These are phyloP conservation scores for Periplaneta americana DNA, from an alignment of 1,140 invertebrate species.

Conservation along the genomic window DNA sequence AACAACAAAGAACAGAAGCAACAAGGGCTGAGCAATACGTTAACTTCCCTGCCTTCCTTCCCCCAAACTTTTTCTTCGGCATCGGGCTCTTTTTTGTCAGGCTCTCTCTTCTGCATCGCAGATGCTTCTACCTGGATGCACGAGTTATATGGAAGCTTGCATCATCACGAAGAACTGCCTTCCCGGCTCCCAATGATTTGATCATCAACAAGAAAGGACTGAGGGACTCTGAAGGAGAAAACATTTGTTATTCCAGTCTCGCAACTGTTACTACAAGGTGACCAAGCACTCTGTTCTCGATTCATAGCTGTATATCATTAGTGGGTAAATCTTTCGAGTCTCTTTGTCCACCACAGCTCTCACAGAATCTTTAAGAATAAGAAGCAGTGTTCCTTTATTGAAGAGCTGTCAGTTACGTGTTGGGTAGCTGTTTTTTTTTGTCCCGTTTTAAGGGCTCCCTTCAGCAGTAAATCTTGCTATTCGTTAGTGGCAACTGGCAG, in stretches of 20 bases:
- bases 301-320: too few relatives aligned
- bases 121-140: neutral
- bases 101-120: too few relatives aligned
- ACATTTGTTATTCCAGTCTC: neutral
- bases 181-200: neutral
- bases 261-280: neutral
- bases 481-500: too few relatives aligned
- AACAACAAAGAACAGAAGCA: neutral
- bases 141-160: neutral
- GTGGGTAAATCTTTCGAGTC: too few relatives aligned
- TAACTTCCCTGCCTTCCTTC: neutral
- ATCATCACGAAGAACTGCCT: neutral
- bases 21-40: neutral
- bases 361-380: neutral
- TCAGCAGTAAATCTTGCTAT: too few relatives aligned
- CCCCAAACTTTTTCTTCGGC: neutral
- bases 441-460: too few relatives aligned
- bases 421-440: neutral
- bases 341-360: too few relatives aligned
- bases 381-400: neutral
- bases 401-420: neutral
- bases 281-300: neutral
- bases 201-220: neutral
- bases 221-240: neutral
- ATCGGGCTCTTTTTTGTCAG: neutral